These are phyloP conservation scores for Anas bernieri DNA, from an alignment of 2,797 vertebrate genomes.

Conservation along the genomic window DNA sequence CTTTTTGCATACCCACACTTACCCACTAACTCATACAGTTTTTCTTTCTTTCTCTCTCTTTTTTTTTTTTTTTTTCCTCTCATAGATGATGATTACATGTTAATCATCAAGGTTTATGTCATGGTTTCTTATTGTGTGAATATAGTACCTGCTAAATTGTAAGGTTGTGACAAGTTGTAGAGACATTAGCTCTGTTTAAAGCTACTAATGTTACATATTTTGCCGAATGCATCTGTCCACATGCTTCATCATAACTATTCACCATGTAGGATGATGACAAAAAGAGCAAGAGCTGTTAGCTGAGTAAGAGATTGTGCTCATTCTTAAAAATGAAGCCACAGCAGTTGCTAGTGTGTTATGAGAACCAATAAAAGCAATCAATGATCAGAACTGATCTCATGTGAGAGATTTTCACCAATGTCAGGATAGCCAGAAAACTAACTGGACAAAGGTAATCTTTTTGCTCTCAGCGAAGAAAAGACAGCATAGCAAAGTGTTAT, in stretches of 20 bases:
- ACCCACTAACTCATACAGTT: not conserved
- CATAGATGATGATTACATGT: accelerated
- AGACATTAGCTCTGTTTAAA: not conserved
- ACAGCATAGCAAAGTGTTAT: constrained; percentile 49
- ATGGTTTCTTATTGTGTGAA: not conserved
- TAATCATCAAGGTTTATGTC: not conserved
- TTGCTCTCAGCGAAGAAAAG: constrained; percentile 30
- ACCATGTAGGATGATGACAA: not conserved
- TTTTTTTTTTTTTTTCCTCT: not conserved
- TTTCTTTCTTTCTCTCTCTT: not conserved
- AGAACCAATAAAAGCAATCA: not conserved
- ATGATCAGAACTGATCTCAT: constrained; percentile 29
- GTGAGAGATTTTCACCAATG: constrained; percentile 23
- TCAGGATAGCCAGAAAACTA: constrained; percentile 1
- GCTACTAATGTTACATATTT: not conserved
- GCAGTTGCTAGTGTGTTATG: not conserved
- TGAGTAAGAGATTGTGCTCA: not conserved
- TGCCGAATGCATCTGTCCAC: not conserved
- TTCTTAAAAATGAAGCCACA: not conserved
- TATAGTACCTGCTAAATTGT: not conserved
- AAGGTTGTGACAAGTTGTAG: not conserved
- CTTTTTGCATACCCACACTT: not conserved
- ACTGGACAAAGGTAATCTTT: constrained; percentile 30
- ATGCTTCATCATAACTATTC: not conserved
- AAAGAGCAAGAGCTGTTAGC: not conserved